Evolutionary conservation across 1,140 invertebrate species (phyloP).

Genomic region (Zaprionus tsacasi): DNA sequence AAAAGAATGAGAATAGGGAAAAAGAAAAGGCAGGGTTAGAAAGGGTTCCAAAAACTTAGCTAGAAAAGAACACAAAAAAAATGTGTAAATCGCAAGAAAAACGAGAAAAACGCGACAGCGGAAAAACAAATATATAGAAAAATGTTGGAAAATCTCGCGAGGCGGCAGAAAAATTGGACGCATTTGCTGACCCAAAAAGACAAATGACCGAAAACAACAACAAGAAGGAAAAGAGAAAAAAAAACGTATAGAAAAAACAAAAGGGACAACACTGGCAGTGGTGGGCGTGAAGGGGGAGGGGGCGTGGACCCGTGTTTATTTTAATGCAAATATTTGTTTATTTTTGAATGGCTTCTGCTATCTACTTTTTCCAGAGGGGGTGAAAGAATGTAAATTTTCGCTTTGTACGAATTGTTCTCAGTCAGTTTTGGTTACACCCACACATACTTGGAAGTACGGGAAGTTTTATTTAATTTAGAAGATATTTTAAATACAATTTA

Average conservation of each 20-base stretch:
- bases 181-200: conserved; percentile 78
- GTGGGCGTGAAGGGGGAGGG: conserved; percentile 14
- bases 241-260: conserved; percentile 38
- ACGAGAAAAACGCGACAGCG: conserved; percentile 35
- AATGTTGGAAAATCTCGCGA: conserved; percentile 54
- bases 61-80: conserved; percentile 21
- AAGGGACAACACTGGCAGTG: conserved; percentile 50
- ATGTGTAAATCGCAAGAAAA: conserved; percentile 45
- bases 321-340: conserved; percentile 79
- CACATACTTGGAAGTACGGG: neutral
- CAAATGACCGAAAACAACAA: conserved; percentile 51
- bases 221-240: conserved; percentile 5
- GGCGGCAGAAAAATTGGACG: conserved; percentile 52
- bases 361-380: neutral
- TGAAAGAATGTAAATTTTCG: conserved; percentile 36
- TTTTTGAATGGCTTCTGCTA: conserved; percentile 49
- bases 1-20: neutral
- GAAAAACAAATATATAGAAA: conserved; percentile 41
- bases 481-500: neutral
- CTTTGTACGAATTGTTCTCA: neutral
- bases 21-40: neutral
- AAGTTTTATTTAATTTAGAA: neutral
- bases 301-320: conserved; percentile 62
- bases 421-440: neutral
- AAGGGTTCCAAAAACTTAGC: conserved; percentile 34